Conservation (phyloP, 1,140 invertebrate genomes). For the Nixonia krombeini region DNA sequence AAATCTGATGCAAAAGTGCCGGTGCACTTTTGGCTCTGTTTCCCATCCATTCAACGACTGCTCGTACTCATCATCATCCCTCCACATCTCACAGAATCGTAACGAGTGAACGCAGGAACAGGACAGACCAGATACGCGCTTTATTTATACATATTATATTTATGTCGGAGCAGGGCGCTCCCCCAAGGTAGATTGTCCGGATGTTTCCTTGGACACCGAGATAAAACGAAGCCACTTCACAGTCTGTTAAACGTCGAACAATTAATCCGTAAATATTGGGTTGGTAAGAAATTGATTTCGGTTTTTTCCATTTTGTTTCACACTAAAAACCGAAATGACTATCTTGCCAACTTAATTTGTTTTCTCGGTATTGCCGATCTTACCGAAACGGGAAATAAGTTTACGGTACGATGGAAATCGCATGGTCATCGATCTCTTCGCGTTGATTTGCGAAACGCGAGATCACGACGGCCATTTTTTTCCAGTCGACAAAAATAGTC, state of each 20-base stretch:
- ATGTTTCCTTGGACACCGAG: constrained; percentile 27
- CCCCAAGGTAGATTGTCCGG: constrained; percentile 32
- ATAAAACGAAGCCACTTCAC: no score
- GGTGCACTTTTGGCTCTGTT: constrained; percentile 39
- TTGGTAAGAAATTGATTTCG: no score
- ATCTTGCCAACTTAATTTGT: no score
- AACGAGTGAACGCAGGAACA: no score
- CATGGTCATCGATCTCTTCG: no score
- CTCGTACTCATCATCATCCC: constrained; percentile 16
- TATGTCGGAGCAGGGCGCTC: constrained; percentile 28
- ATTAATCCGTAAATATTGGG: background rate
- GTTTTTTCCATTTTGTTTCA: no score
- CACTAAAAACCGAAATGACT: no score
- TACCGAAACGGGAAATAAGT: no score
- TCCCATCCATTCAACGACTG: constrained; percentile 28
- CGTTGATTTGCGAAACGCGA: no score
- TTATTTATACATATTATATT: constrained; percentile 37
- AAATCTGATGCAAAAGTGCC: constrained; percentile 1
- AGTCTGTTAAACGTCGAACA: constrained; percentile 13
- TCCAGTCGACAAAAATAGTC: background rate
- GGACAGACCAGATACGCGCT: background rate
- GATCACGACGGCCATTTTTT: no score
- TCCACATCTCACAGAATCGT: background rate
- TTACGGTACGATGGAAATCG: no score
- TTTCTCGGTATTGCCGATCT: no score